Evolutionary conservation across 1,140 invertebrate species (phyloP), one percentile per base, ranked within the genome.

Genomic region (Caenorhabditis remanei): DNA sequence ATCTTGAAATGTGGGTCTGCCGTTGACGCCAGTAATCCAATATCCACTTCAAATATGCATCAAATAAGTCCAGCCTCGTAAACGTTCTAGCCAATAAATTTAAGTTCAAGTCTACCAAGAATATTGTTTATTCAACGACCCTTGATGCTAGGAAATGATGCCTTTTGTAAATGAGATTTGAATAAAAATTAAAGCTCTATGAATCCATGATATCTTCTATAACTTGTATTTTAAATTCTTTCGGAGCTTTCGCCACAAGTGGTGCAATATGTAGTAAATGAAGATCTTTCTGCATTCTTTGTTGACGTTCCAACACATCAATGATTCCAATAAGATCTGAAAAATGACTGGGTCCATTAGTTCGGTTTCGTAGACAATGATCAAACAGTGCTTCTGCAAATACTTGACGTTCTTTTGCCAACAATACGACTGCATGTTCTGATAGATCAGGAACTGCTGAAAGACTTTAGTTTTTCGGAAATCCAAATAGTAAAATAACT

Each of bases 211-310:
- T 41, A 53, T 79, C 71, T 50, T 79, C 71, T 24, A 79, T 79
- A 43, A 79, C 53, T 79, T 79, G 71, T 24, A 79, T 50, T 2
- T 53, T n/a, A 79, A 24, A 24, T 21, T 50, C 71, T 41, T 50
- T 79, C 8, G 71, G 71, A 13, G 71, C 46, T 24, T 50, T 79
- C 41, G 71, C 71, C 7, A 79, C 71, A 1, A 79, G 46, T 11
- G 71, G 71, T 8, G 46, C 71, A 79, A 79, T 50, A 24, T 79
- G 21, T 24, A 79, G 32, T 21, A 79, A n/a, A 24, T 79, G 71
- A 24, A 79, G 46, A 79, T 79, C 71, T 50, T 79, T 79, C 53
- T 79, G 71, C n/a, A 79, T 79, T 79, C 71, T 79, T 24, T 79
- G 71, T 50, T 79, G 71, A 9, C 71, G 71, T 79, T 79, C 71